Evolutionary conservation across 2,888 invertebrate genomes (phyloP), one percentile per base, ranked within the genome.

Genomic region (Ectobius pallidus): DNA sequence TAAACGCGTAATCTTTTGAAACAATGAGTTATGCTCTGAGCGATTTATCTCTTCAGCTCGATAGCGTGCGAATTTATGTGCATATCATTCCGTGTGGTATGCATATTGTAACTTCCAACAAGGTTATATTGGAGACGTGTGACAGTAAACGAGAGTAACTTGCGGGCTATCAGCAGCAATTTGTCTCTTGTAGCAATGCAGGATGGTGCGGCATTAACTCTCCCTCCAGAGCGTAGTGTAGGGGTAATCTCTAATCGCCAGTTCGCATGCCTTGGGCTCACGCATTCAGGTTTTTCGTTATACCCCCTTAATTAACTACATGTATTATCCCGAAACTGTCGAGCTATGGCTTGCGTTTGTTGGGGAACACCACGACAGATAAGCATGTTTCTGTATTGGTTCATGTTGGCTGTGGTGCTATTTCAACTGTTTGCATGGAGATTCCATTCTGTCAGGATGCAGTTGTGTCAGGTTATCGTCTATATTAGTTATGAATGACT

Each of bases 201-300:
- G 65, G 46, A 65, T 65, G 65, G 44, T 46, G 58, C 58, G 58
- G 30, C 58, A 58, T 58, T 58, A 58, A 58, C 27, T 58, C 30
- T 30, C 58, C 58, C 58, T 58, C 25, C 3, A 46, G 46, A n/a
- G n/a, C 16, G 46, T 16, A 30, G 58, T 16, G 32, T n/a, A 22
- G 27, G 27, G 27, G 46, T 39, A 42, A 9, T 25, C 34, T 44
- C 67, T 73, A 73, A 73, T 73, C 70, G 73, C 39, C 65, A 18
- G 65, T 70, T 73, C 68, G 73, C 73, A 73, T 73, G 73, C 70
- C 58, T 52, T 32, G 25, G 9, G 18, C 52, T 44, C 73, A 46
- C 70, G 32, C 58, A 25, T n/a, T 30, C 58, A 55, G 58, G 16
- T 58, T 58, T 58, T 58, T 58, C 58, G 58, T 52, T 52, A 52